Conservation (phyloP, 1,140 invertebrate genomes). For the Arion vulgaris region DNA sequence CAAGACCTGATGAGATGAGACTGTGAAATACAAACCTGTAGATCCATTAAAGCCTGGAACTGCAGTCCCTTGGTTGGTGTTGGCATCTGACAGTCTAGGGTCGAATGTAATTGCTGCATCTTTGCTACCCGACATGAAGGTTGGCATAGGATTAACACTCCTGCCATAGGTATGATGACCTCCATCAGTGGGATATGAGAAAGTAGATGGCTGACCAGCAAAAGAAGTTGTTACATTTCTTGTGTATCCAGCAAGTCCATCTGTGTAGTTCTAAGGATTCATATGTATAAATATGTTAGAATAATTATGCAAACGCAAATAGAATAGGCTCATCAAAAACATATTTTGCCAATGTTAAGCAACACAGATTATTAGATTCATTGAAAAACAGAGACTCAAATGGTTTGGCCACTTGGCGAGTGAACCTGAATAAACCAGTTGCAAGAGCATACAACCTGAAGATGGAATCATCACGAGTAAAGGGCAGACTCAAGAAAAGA, state of each 20-base stretch:
- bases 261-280: background rate
- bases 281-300: background rate
- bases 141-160: slow-evolving; percentile 22
- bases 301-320: background rate
- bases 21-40: background rate
- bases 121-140: slow-evolving; percentile 30
- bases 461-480: too few relatives aligned
- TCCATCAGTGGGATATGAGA: slow-evolving; percentile 29
- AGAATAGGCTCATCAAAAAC: too few relatives aligned
- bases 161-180: background rate
- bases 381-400: too few relatives aligned
- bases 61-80: slow-evolving; percentile 18
- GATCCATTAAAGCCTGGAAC: slow-evolving; percentile 8
- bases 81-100: slow-evolving; percentile 29
- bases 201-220: background rate
- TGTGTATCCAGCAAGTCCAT: slow-evolving; percentile 5
- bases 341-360: too few relatives aligned
- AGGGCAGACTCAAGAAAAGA: too few relatives aligned
- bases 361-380: too few relatives aligned
- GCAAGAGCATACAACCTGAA: too few relatives aligned
- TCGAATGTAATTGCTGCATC: slow-evolving; percentile 42
- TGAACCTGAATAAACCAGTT: too few relatives aligned
- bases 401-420: too few relatives aligned
- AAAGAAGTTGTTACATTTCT: background rate
- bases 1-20: too few relatives aligned